Conservation (phyloP, 37 sponge, comb jelly and placozoan genomes). For the Eunapius fragilis region DNA sequence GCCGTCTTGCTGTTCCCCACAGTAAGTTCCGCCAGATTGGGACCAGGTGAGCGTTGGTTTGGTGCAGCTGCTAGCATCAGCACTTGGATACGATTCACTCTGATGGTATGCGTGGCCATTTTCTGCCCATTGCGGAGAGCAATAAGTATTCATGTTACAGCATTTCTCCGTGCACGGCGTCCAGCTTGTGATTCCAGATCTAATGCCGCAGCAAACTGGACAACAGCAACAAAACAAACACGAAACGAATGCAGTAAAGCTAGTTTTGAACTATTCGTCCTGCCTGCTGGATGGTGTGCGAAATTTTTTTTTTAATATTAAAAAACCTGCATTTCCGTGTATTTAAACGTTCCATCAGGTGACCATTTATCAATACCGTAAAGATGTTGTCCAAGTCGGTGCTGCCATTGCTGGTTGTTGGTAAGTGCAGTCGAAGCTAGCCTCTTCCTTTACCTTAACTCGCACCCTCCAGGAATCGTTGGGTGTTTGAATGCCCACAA, state of each 20-base stretch:
- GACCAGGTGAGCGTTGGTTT: not conserved
- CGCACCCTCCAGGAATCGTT: constrained; percentile 3
- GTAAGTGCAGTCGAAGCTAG: not conserved
- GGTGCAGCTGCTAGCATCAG: not conserved
- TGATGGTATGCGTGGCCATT: not conserved
- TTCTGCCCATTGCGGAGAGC: not conserved
- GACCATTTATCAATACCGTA: not conserved
- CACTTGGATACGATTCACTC: not conserved
- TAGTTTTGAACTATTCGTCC: not conserved
- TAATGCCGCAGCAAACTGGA: not conserved
- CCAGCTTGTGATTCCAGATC: not conserved
- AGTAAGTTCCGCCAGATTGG: not conserved
- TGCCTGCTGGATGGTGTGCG: not conserved
- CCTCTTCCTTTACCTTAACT: not conserved
- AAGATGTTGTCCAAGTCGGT: not conserved
- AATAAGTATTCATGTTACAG: constrained; percentile 1
- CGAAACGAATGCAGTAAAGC: not conserved
- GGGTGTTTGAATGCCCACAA: constrained; percentile 9
- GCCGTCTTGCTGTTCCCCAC: not conserved
- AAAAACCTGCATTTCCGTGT: not conserved
- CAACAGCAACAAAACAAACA: not conserved
- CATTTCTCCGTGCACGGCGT: not conserved
- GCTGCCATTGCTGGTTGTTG: constrained; percentile 7
- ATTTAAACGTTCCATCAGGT: not conserved
- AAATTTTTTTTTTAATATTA: not conserved